Base-by-base conservation (phyloP, 1,140 invertebrate species). In the Acromyrmex charruanus region DNA sequence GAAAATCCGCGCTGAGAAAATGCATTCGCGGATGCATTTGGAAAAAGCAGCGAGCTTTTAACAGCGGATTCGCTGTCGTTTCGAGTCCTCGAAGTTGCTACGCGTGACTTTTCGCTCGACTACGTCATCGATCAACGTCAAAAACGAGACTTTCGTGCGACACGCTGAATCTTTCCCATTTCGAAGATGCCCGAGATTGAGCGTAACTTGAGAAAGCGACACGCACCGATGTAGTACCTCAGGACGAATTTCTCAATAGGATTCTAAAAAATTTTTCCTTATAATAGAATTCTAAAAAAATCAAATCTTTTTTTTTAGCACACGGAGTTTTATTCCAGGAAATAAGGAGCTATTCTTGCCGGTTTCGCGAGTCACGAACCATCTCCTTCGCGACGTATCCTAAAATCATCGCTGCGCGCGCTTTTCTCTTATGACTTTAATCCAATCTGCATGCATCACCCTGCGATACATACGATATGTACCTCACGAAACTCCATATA, bases 21-120 rank as follows among this genome's bases (percentile, higher is more conserved):
- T 51, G 72, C 44, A 79, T 86, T 44, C 74, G 69, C 66, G 79
- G 49, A 51, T 51, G 55, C 61, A n/a, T 39, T 39, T 51, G 69
- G 44, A 85, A 81, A 66, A 58, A 80, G 25, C 71, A 68, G 68
- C 59, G 63, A 71, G 88, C 82, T 91, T 91, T 91, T 87, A 86
- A 74, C 88, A 55, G 85, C 74, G 71, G 69, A 81, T 89, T 86
- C 80, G 72, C 55, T 39, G 35, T 39, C 55, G 74, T 63, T 88
- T 59, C 31, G 65, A 69, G 51, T 31, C 2, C n/a, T 21, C 55
- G 44, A 14, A 63, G 18, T 51, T 74, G 59, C 63, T n/a, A 82
- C 75, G 39, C 66, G 82, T 61, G 80, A 91, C 82, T 89, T 91
- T 91, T 84, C 86, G 58, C 61, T 44, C 21, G 77, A 72, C 51